Evolutionary conservation across 2,113 vertebrate genomes (phyloP).

Genomic region (Ibidorhyncha struthersii): DNA sequence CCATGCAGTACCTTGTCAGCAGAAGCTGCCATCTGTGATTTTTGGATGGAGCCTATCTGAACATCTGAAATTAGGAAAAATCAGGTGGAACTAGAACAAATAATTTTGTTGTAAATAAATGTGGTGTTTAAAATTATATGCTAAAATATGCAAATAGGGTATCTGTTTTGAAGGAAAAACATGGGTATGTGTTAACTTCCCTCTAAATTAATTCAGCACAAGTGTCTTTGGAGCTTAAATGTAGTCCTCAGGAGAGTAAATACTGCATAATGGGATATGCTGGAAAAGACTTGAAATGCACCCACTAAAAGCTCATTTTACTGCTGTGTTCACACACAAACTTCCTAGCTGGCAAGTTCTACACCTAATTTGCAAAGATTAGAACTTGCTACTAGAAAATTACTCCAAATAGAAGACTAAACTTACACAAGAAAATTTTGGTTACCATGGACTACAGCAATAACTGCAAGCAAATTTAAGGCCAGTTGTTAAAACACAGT

Average conservation of each 20-base stretch:
- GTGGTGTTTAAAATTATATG: slow-evolving; percentile 36
- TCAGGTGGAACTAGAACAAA: neutral
- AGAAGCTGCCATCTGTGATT: neutral
- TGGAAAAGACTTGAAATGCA: slow-evolving; percentile 52
- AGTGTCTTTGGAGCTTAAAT: slow-evolving; percentile 66
- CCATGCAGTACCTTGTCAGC: neutral
- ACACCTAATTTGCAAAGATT: slow-evolving; percentile 37
- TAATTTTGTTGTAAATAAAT: slow-evolving; percentile 53
- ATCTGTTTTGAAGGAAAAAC: slow-evolving; percentile 53
- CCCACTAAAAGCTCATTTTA: slow-evolving; percentile 38
- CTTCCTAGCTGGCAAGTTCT: slow-evolving; percentile 39
- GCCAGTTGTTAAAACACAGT: neutral
- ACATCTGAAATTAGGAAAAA: neutral
- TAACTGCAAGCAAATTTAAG: neutral
- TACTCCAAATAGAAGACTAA: neutral
- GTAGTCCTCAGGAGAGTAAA: slow-evolving; percentile 69
- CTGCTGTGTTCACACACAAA: neutral
- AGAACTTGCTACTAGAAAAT: slow-evolving; percentile 47
- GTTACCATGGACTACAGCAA: neutral
- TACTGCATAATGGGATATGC: slow-evolving; percentile 52
- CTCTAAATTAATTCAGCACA: slow-evolving; percentile 72
- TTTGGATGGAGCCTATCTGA: neutral
- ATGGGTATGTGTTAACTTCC: slow-evolving; percentile 46
- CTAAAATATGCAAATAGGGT: slow-evolving; percentile 62
- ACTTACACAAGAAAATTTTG: neutral